Base-by-base conservation (phyloP, 2,797 vertebrate species). In the Poeciliopsis gracilis region DNA sequence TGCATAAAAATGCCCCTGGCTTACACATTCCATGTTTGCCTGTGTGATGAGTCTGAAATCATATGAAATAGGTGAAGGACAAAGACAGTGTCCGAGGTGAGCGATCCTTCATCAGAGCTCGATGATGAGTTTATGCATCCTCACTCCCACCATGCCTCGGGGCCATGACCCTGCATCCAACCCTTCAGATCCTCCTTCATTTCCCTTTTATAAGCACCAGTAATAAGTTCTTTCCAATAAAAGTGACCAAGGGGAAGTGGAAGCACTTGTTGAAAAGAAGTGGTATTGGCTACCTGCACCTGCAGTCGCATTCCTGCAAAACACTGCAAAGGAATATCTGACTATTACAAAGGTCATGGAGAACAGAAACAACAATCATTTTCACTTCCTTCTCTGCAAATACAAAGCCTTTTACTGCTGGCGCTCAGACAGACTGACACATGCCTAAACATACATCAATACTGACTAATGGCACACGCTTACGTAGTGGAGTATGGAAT, bases 201-300 rank as follows among this genome's bases (percentile, higher is more conserved):
- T 97, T 97, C 96, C 97, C 96, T 97, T 96, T 96, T 95, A 96
- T 96, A 93, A 93, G 95, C 94, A 94, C 92, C 92, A 95, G 94
- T 97, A 96, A 97, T 97, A 96, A 97, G 95, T 94, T 95, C 89
- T 93, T 95, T 87, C 94, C 95, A 95, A 33, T 89, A 88, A 93
- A 87, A 85, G 83, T 75, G 49, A 84, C 75, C 72, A 69, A 75
- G 61, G 82, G 78, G 70, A 88, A 75, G 72, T 79, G 74, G 81
- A 87, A 72, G 87, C 88, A 89, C 91, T 93, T 92, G 90, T 89
- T 90, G 88, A 77, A 51, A 51, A 86, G 84, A 90, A 83, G 86
- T 85, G 78, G 84, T 87, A 87, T 86, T 78, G 83, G 85, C 74
- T 84, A 81, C 69, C 82, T 77, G 80, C 38, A 2, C 49, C 63